Evolutionary conservation across 2,797 vertebrate genomes (phyloP), one percentile per base, ranked within the genome.

Genomic region (Cyclura pinguis): DNA sequence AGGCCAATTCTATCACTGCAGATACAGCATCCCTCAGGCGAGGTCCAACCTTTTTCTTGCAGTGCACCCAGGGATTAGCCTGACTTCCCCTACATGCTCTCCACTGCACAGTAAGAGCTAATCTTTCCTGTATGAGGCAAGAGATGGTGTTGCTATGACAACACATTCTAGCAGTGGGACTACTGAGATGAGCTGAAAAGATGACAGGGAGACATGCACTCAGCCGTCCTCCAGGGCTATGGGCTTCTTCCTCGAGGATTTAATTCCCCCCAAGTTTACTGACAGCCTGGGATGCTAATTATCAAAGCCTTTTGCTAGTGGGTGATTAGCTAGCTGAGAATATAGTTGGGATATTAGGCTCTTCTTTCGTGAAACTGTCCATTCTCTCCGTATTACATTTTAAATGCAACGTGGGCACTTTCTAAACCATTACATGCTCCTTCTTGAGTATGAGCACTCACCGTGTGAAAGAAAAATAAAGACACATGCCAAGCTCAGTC

Each of bases 1-100:
- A 96, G 96, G 96, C 96, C 97, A 97, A 94, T 96, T 97, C 97
- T 97, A 96, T 96, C 97, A 95, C 95, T 96, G 96, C 96, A 95
- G 97, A 97, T 96, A 96, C 96, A 96, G 97, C 96, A 97, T 97
- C 97, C 97, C 97, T 96, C 97, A 96, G 97, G 97, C 97, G 92
- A 97, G 96, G 97, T 97, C 97, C 97, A 98, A 97, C 97, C 97
- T 98, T 97, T 98, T 97, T 97, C 96, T 97, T 93, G 95, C 97
- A 97, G 96, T 96, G 97, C 97, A 97, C 97, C 97, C 97, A 97
- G 97, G 97, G 97, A 98, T 98, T 98, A 98, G 96, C 97, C 96
- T 97, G 97, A 97, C 97, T 98, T 97, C 97, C 97, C 97, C 97
- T 97, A 98, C 98, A 97, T 98, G 97, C 97, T 98, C 97, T 97